A percentile compares a stretch with the other conserved stretches of the same genome.
Conservation (phyloP, 1,140 invertebrate genomes). For the Panulirus ornatus region DNA sequence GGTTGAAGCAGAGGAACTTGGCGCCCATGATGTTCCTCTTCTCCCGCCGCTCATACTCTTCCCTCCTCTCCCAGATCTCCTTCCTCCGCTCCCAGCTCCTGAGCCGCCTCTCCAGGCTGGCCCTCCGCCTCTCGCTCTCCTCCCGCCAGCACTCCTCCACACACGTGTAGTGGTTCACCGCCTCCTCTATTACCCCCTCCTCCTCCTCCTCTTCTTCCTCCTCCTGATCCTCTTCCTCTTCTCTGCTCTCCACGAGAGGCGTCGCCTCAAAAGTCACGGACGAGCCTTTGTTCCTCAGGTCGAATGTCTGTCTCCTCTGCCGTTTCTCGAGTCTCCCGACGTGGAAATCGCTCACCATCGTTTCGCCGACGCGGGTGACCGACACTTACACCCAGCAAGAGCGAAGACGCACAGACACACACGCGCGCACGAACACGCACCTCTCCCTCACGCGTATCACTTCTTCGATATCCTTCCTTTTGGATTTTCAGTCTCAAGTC, state of each 20-base stretch:
- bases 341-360: too few relatives aligned
- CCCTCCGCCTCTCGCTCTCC: constrained; percentile 42
- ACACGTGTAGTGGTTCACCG: background rate
- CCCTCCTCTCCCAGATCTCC: constrained; percentile 41
- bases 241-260: constrained; percentile 29
- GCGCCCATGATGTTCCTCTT: background rate
- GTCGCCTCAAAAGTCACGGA: background rate
- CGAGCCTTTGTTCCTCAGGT: background rate
- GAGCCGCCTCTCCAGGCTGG: constrained; percentile 39
- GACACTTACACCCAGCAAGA: too few relatives aligned
- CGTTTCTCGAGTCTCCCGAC: background rate
- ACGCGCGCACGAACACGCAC: too few relatives aligned
- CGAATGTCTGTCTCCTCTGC: background rate
- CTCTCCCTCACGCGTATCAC: too few relatives aligned
- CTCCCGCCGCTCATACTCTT: constrained; percentile 33
- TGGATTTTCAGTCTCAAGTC: too few relatives aligned
- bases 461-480: too few relatives aligned
- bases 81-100: constrained; percentile 46
- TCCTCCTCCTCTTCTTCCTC: background rate
- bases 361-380: too few relatives aligned
- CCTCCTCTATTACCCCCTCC: background rate
- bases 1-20: constrained; percentile 38
- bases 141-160: constrained; percentile 41
- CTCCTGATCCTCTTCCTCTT: constrained; percentile 9
- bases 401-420: too few relatives aligned